These are phyloP conservation scores for Aporophyla lueneburgensis DNA, from an alignment of 2,888 invertebrate species.

Conservation along the genomic window DNA sequence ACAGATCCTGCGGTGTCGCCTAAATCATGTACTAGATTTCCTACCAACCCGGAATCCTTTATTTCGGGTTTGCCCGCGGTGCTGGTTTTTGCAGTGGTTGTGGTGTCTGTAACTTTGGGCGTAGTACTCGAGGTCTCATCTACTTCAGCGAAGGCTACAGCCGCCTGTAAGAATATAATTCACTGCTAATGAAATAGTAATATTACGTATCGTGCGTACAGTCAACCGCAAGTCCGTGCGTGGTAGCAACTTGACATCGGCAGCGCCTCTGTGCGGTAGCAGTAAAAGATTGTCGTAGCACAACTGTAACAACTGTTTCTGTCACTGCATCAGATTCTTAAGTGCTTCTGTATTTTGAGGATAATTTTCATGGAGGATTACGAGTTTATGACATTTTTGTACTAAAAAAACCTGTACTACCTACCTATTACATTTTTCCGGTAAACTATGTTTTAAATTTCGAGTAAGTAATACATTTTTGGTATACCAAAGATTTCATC, in stretches of 20 bases:
- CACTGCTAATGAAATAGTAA: neutral
- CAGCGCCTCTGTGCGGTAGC: neutral
- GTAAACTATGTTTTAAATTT: neutral
- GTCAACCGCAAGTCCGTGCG: neutral
- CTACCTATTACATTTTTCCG: neutral
- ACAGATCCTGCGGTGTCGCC: too few relatives aligned
- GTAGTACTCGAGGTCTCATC: too few relatives aligned
- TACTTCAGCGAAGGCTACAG: neutral
- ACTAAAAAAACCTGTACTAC: too few relatives aligned
- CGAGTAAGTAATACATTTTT: too few relatives aligned
- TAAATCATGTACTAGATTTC: too few relatives aligned
- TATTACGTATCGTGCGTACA: neutral
- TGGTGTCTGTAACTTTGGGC: too few relatives aligned
- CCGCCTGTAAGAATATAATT: slow-evolving; percentile 29
- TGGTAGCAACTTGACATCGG: neutral
- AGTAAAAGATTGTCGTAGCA: neutral
- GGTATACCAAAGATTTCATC: too few relatives aligned
- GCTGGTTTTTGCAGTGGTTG: too few relatives aligned
- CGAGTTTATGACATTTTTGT: neutral
- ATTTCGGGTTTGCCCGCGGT: too few relatives aligned
- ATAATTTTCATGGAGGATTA: neutral
- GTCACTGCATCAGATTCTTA: neutral
- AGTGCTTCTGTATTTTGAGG: neutral
- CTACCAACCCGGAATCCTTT: too few relatives aligned
- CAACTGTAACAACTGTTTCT: neutral